A percentile compares a stretch with the other conserved stretches of the same genome.
Conservation (phyloP, 2,113 vertebrate genomes). For the Hydropotes inermis region DNA sequence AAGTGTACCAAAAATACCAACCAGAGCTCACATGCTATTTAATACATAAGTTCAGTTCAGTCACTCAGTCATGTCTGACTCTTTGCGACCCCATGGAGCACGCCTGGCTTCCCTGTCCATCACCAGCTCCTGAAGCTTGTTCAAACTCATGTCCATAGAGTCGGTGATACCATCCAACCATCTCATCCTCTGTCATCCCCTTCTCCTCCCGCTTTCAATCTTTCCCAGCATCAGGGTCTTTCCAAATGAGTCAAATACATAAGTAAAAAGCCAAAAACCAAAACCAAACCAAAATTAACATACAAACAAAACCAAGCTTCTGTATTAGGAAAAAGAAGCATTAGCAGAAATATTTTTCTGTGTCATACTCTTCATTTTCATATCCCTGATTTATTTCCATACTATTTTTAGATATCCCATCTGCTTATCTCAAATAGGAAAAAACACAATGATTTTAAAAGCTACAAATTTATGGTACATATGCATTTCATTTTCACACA, state of each 20-base stretch:
- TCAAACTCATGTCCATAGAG: not conserved
- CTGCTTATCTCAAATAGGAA: not conserved
- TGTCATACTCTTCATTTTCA: not conserved
- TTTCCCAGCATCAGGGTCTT: not conserved
- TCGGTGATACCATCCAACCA: not conserved
- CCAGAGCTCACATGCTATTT: not conserved
- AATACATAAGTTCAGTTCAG: not conserved
- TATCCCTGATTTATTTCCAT: not conserved
- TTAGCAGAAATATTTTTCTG: not conserved
- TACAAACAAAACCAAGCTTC: not conserved
- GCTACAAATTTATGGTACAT: not conserved
- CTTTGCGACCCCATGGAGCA: not conserved
- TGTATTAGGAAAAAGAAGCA: not conserved
- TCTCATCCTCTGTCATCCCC: not conserved
- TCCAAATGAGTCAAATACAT: not conserved
- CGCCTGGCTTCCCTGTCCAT: not conserved
- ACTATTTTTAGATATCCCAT: not conserved
- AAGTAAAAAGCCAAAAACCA: not conserved
- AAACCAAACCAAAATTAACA: not conserved
- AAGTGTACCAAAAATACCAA: not conserved
- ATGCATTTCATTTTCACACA: not conserved
- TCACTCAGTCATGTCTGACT: rapidly evolving
- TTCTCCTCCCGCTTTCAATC: not conserved
- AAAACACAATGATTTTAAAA: not conserved
- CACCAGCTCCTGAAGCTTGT: not conserved